Percentiles rank a stretch among this genome's conserved stretches.
Evolutionary conservation across 2,797 vertebrate species (phyloP).

Genomic region (Pipistrellus nathusii): DNA sequence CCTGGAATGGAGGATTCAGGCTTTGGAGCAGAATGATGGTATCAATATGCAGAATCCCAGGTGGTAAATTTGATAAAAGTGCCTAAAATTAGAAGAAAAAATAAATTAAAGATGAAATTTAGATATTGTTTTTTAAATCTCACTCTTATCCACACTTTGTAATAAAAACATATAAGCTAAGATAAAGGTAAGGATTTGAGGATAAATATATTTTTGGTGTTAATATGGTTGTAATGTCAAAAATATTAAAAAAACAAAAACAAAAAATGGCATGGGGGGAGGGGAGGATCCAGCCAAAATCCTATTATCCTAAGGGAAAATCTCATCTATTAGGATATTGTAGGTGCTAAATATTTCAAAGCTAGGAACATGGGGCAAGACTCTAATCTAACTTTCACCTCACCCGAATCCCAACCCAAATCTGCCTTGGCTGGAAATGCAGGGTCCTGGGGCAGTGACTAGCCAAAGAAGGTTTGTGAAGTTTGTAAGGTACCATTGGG

Average conservation of each 20-base stretch:
- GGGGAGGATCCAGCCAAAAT: background rate
- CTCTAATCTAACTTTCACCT: background rate
- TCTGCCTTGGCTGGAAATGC: background rate
- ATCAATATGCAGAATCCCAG: background rate
- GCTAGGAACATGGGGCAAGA: background rate
- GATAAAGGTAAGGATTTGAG: background rate
- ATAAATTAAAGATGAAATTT: background rate
- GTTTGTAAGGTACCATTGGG: background rate
- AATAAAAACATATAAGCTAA: background rate
- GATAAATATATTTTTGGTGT: background rate
- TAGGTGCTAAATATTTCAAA: conserved; percentile 17
- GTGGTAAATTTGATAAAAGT: background rate
- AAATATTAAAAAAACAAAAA: background rate
- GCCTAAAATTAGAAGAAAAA: background rate
- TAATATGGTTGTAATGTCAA: background rate
- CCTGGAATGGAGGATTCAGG: background rate
- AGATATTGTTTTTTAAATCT: conserved; percentile 1
- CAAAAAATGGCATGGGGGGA: no score
- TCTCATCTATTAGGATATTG: background rate
- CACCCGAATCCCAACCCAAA: background rate
- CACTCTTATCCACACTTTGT: background rate
- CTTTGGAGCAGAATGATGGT: background rate
- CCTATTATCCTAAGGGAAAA: background rate
- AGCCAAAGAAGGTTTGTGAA: background rate
- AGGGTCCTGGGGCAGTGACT: background rate